Evolutionary conservation across 23 tunicate genomes (phyloP).

Genomic region (Aplidium turbinatum): DNA sequence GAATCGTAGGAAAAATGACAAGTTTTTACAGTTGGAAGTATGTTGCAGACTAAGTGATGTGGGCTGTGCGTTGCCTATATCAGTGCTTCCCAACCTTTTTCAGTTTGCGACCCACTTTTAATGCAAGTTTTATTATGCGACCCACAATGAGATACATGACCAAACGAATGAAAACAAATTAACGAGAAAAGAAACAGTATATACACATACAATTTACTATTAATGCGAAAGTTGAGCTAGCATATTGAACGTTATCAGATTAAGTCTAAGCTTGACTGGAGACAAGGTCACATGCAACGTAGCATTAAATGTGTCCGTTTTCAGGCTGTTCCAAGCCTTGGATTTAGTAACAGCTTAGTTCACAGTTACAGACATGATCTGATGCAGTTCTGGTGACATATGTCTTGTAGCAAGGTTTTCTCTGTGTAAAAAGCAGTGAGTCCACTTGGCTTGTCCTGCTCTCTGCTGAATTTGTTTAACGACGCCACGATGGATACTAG

Average conservation of each 20-base stretch:
- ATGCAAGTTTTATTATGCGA: too few relatives aligned
- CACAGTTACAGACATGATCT: slow-evolving; percentile 36
- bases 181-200: neutral
- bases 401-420: slow-evolving; percentile 17
- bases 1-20: too few relatives aligned
- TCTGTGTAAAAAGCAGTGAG: slow-evolving; percentile 42
- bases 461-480: slow-evolving; percentile 6
- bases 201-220: neutral
- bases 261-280: slow-evolving; percentile 14
- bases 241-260: slow-evolving; percentile 1
- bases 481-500: slow-evolving; percentile 35
- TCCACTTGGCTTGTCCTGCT: slow-evolving; percentile 19
- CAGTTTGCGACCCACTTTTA: too few relatives aligned
- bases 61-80: too few relatives aligned
- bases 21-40: too few relatives aligned
- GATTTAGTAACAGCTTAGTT: slow-evolving; percentile 36
- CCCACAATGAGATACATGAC: too few relatives aligned
- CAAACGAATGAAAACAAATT: too few relatives aligned
- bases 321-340: slow-evolving; percentile 19
- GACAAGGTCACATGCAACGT: slow-evolving; percentile 26
- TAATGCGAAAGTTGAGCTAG: slow-evolving; percentile 14
- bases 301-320: slow-evolving; percentile 22
- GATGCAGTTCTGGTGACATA: slow-evolving; percentile 51
- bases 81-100: too few relatives aligned
- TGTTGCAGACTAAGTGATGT: too few relatives aligned